These are phyloP conservation scores for Hippasteria phrygiana DNA, from an alignment of 53 echinoderm and acorn worm genomes.

Conservation along the genomic window DNA sequence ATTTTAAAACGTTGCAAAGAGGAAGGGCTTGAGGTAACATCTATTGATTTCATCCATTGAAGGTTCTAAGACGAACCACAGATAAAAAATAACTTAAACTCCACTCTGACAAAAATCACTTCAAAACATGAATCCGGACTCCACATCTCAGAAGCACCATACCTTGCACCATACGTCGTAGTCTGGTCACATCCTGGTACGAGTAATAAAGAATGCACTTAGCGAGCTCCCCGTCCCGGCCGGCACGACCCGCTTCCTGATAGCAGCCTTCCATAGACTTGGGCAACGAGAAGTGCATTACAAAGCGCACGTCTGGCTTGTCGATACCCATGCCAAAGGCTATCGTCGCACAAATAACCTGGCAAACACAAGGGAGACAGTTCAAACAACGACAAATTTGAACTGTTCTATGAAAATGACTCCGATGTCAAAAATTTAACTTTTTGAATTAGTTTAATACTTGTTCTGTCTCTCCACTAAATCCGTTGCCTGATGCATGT, in stretches of 20 bases:
- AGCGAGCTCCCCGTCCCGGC: slow-evolving; percentile 88
- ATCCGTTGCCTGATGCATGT: too few species aligned
- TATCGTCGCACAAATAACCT: slow-evolving; percentile 98
- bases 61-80: too few species aligned
- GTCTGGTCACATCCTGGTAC: slow-evolving; percentile 90
- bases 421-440: too few species aligned
- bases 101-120: too few species aligned
- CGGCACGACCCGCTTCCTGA: slow-evolving; percentile 96
- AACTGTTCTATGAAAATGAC: too few species aligned
- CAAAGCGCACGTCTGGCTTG: slow-evolving; percentile 95
- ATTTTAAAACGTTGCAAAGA: too few species aligned
- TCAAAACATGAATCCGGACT: too few species aligned
- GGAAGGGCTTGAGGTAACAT: too few species aligned
- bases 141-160: not conserved
- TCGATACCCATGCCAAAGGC: slow-evolving; percentile 99
- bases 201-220: slow-evolving; percentile 89
- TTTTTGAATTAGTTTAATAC: too few species aligned
- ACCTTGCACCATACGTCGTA: slow-evolving; percentile 91
- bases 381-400: not conserved
- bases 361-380: too few species aligned
- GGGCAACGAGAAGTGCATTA: slow-evolving; percentile 91
- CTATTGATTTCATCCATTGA: too few species aligned
- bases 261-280: slow-evolving; percentile 98
- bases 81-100: not conserved
- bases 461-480: too few species aligned